phyloP scores from a whole-genome alignment of 2,113 vertebrate genomes.

The Trachemys scripta region DNA sequence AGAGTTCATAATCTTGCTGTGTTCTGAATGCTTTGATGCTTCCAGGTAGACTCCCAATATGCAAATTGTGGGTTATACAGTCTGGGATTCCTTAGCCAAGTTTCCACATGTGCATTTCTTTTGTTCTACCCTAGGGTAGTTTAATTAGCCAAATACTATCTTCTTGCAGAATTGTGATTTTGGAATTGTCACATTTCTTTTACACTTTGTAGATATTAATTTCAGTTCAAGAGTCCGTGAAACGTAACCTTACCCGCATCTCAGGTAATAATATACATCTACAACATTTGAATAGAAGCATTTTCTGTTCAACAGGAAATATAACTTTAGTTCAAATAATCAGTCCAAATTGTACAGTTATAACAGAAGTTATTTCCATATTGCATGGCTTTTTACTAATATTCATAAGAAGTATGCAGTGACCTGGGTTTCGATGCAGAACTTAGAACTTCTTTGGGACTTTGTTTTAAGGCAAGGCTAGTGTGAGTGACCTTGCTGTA shows the following conservation, averaged over 20 bases:
- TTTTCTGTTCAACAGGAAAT: neutral
- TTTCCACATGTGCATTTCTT: neutral
- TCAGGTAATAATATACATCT: neutral
- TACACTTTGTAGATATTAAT: neutral
- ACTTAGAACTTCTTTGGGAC: conserved; percentile 1
- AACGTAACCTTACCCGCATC: neutral
- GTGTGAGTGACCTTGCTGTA: conserved; percentile 25
- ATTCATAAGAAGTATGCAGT: neutral
- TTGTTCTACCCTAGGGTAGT: neutral
- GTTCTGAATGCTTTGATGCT: neutral
- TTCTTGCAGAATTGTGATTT: neutral
- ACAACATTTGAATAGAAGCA: neutral
- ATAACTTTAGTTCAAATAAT: neutral
- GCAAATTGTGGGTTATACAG: neutral
- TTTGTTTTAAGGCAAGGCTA: conserved; percentile 11
- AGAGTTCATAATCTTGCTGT: neutral
- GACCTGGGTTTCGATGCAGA: neutral
- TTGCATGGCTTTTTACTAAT: neutral
- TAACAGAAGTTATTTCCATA: neutral
- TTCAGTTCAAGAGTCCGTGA: neutral
- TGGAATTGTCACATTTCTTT: neutral
- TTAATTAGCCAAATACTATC: neutral
- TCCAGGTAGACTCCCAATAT: neutral
- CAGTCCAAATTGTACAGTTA: neutral
- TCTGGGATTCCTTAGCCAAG: neutral